These are phyloP conservation scores for Megalopta genalis DNA, from an alignment of 1,140 invertebrate genomes.

Conservation along the genomic window DNA sequence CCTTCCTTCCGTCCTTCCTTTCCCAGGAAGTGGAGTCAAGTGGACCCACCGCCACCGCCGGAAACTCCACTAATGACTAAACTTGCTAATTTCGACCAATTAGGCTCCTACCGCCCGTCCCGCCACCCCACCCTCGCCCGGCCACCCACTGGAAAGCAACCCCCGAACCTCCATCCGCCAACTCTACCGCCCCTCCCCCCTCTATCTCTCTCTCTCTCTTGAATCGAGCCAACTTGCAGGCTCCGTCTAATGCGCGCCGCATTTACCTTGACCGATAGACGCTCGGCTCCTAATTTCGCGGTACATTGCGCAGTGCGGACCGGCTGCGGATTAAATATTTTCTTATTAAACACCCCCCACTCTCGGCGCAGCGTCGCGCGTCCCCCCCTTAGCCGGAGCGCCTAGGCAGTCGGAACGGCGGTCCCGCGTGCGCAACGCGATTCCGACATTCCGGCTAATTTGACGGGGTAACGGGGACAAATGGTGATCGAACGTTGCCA, in stretches of 20 bases:
- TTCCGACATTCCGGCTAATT: background rate
- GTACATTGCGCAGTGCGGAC: constrained; percentile 61
- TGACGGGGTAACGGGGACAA: background rate
- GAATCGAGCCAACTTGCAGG: constrained; percentile 45
- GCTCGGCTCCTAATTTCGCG: constrained; percentile 69
- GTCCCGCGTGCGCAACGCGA: constrained; percentile 2
- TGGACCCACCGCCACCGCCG: constrained; percentile 70
- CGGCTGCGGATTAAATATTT: constrained; percentile 51
- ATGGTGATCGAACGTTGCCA: background rate
- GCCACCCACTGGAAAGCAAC: constrained; percentile 8
- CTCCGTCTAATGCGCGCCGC: constrained; percentile 74
- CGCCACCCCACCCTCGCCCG: constrained; percentile 42
- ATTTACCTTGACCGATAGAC: constrained; percentile 77
- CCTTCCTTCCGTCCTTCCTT: constrained; percentile 72
- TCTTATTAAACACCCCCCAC: constrained; percentile 41
- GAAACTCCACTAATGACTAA: constrained; percentile 80
- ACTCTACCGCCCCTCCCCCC: background rate
- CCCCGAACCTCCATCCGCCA: constrained; percentile 51
- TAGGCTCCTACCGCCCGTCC: constrained; percentile 70
- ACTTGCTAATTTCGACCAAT: constrained; percentile 81
- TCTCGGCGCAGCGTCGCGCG: too few relatives aligned
- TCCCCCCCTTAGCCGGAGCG: too few relatives aligned
- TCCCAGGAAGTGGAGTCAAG: constrained; percentile 77
- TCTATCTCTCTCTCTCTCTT: background rate
- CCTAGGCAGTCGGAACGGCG: background rate